Evolutionary conservation across 2,888 invertebrate genomes (phyloP), one percentile per base, ranked within the genome.

Genomic region (Dorcus hopei): DNA sequence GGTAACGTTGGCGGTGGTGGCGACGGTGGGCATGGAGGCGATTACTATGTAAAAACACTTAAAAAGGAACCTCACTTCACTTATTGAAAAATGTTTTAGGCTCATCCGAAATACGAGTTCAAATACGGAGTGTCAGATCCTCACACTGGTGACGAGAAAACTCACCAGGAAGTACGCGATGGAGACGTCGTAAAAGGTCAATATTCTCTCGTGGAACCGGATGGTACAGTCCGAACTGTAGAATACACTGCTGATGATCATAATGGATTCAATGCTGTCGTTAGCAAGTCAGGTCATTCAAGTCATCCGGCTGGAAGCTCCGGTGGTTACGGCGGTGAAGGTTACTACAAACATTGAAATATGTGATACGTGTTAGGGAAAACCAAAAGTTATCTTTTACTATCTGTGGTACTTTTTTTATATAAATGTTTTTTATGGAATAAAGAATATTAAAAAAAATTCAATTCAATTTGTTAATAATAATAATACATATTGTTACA

Each of bases 201-300:
- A n/a, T 86, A 86, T 72, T 83, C 84, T 64, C 79, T 86, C 6
- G 77, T 84, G 23, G 85, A 86, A 67, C 85, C 86, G 8, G 85
- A 85, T 67, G 86, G 86, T 70, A 81, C 85, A 57, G 78, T 80
- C 72, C 81, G 86, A 72, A 85, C 83, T 67, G 87, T 87, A 40
- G 85, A 85, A 67, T 87, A 87, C 79, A 72, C 72, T 16, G 84
- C 82, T 70, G 86, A 86, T 42, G 84, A 85, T 65, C 82, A 85
- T 65, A 72, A 54, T 74, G 86, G 86, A 60, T 86, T 86, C 74
- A 85, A 85, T 74, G 86, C 86, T 59, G 79, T 83, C 67, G 83
- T 83, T 56, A 80, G 81, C 65, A 81, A 82, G 63, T 79, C 81
- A 16, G 72, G 71, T 3, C 68, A 72, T 50, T 68, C 70, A 19